Evolutionary conservation across 2,888 invertebrate genomes (phyloP), one percentile per base, ranked within the genome.

Genomic region (Drosophila yooni): DNA sequence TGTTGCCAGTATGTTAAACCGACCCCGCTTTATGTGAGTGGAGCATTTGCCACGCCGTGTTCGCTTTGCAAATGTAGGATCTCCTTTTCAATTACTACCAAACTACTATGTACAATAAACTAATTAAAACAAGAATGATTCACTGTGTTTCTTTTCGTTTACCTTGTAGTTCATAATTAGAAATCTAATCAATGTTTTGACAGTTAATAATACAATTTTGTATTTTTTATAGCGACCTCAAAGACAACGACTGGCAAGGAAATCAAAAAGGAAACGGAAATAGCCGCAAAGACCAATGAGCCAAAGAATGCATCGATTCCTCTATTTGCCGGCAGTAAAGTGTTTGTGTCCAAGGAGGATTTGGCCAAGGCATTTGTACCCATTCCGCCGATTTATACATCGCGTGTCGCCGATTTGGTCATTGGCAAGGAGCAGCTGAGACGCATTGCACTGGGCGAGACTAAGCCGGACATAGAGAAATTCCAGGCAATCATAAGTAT

Each of bases 401-500:
- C 91, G 0, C 91, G 92, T 8, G 76, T 93, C 0, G 88, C 91
- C 56, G 92, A 93, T 62, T 81, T 93, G 56, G 89, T 93, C 7
- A 92, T 93, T 84, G 92, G 93, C 27, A 81, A 88, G 56, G 89
- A 90, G 11, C 72, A 76, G 36, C 56, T 92, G 21, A 83, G 79
- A 33, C 83, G 77, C 51, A 86, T 91, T n/a, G 90, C 91, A 7
- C 67, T 79, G 15, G 75, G 81, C 0, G 79, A 81, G 40, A 68
- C 67, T 0, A 70, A 79, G 6, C 71, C 92, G 2, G 91, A 93
- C 61, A 79, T 76, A 38, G 82, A 86, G 38, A 73, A 86, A 36
- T 74, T 93, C 10, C 81, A 91, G 46, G 92, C 92, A 0, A 83
- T 93, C 27, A 92, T 91, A 91, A 92, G 93, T 93, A 92, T 38